Percentiles rank a stretch among this genome's conserved stretches.
phyloP scores from a whole-genome alignment of 2,797 vertebrate species.

The Enteromius thamalakanensis region DNA sequence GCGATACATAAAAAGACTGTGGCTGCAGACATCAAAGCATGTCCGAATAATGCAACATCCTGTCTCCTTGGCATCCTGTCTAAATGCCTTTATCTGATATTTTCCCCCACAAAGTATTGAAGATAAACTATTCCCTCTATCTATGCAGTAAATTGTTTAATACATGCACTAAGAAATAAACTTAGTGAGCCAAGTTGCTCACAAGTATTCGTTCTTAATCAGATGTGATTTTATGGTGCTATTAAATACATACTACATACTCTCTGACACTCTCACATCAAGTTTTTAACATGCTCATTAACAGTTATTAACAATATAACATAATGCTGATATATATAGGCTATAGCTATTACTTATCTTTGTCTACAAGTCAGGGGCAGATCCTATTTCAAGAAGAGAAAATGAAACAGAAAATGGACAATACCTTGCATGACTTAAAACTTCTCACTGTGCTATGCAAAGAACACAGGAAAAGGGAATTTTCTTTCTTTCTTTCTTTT shows the following conservation, averaged over 20 bases:
- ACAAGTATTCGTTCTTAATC: neutral
- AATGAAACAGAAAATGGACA: neutral
- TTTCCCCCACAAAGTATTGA: neutral
- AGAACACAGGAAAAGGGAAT: constrained; percentile 10
- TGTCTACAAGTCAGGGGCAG: neutral
- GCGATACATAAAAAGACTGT: neutral
- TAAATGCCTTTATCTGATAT: neutral
- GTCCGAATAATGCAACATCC: constrained; percentile 7
- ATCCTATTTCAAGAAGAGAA: constrained; percentile 5
- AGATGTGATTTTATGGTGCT: neutral
- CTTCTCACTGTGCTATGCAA: neutral
- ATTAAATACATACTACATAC: neutral
- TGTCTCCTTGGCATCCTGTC: constrained; percentile 16
- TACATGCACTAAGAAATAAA: neutral
- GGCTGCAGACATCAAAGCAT: neutral
- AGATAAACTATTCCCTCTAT: neutral
- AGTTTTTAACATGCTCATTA: neutral
- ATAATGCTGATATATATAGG: neutral
- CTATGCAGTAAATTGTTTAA: neutral
- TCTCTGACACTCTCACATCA: neutral
- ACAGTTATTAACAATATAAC: neutral
- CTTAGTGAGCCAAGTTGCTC: neutral
- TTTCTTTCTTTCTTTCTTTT: neutral
- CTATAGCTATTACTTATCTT: neutral
- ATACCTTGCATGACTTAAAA: neutral